Evolutionary conservation across 2,113 vertebrate genomes (phyloP), one percentile per base, ranked within the genome.

Genomic region (Brachyhypopomus gauderio): DNA sequence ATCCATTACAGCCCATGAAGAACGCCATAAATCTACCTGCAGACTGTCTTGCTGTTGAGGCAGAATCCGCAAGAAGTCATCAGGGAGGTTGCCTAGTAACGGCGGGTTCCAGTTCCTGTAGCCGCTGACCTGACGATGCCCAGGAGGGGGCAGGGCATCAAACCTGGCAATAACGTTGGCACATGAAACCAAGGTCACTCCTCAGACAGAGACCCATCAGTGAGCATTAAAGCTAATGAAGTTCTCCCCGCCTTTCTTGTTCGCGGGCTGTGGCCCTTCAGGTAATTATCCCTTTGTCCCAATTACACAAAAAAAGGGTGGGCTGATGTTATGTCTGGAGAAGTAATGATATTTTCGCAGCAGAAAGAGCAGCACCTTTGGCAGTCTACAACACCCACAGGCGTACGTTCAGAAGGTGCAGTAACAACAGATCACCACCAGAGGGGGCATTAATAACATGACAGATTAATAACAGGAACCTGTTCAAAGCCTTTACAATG

Each of bases 31-130:
- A 69, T 64, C 76, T 87, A 97, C 96, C 95, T 95, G 92, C 11
- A 94, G 76, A 78, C 88, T 86, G 0, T 95, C 89, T 3, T 90
- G 85, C 89, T 98, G 97, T 91, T 97, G 97, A 2, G 97, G 96
- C 59, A 98, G 87, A 87, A 98, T 98, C 38, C 97, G 94, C 78
- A 99, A 94, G 74, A 99, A 99, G 71, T 98, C 96, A 63, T 99
- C 96, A 0, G 97, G 97, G 23, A 98, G 96, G 85, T 93, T 98
- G 78, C 97, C 97, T 5, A 99, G 93, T 63, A 99, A 91, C 0
- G 97, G 97, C 0, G 97, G 97, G 85, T 98, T 98, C 97, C 97
- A 99, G 92, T 98, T 98, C 83, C 94, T 90, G 86, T 96, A 98
- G 83, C 90, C 91, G 16, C 90, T 85, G 0, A 92, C 92, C 3